A percentile compares a stretch with the other conserved stretches of the same genome.
These are phyloP conservation scores for Parauchenoglanis ngamensis DNA, from an alignment of 2,797 vertebrate genomes.

Conservation along the genomic window DNA sequence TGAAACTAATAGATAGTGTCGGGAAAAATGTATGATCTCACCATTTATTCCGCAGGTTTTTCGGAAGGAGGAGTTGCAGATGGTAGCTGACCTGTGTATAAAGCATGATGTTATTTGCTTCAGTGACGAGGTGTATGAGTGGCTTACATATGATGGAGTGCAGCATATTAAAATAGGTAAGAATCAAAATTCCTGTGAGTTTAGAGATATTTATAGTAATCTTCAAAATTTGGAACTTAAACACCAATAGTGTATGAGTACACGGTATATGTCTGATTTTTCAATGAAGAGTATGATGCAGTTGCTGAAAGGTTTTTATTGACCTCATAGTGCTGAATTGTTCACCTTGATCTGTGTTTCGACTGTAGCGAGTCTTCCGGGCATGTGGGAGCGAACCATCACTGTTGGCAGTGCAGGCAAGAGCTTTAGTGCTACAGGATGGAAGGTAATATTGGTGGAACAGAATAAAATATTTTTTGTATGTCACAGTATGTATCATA, in stretches of 20 bases:
- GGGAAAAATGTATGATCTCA: background rate
- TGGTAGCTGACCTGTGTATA: constrained; percentile 87
- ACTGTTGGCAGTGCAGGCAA: constrained; percentile 90
- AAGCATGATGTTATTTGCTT: constrained; percentile 87
- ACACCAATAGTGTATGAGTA: background rate
- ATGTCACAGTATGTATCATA: background rate
- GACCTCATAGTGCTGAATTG: background rate
- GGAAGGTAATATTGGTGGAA: constrained; percentile 82
- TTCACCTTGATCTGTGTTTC: constrained; percentile 44
- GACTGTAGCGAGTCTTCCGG: constrained; percentile 83
- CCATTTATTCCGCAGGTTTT: constrained; percentile 79
- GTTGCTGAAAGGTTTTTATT: background rate
- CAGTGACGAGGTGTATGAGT: constrained; percentile 95
- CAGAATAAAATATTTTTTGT: background rate
- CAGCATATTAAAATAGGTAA: constrained; percentile 89
- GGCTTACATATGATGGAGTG: constrained; percentile 85
- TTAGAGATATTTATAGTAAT: too few species aligned
- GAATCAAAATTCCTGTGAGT: constrained; percentile 21
- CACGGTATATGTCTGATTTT: background rate
- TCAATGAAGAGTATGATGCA: background rate
- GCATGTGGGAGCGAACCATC: constrained; percentile 95
- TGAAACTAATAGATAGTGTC: background rate
- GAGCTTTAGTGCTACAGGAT: constrained; percentile 91
- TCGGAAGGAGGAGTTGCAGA: constrained; percentile 80
- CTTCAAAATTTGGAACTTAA: background rate